Evolutionary conservation across 2,113 vertebrate species (phyloP).

Genomic region (Aythya baeri): DNA sequence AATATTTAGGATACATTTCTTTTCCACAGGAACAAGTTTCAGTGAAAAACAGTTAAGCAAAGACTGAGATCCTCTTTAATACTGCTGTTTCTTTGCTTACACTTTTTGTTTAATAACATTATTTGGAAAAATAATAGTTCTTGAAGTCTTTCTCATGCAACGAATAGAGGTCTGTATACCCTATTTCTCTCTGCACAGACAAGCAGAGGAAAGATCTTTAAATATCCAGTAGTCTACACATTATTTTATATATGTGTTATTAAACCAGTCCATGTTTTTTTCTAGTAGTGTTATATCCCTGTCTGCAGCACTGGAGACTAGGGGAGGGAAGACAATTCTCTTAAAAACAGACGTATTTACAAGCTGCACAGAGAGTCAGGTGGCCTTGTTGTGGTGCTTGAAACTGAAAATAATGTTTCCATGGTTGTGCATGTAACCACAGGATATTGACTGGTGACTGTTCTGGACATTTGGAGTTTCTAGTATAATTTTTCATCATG

Average conservation of each 20-base stretch:
- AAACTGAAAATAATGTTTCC: neutral
- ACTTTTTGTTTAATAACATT: neutral
- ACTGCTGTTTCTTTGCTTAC: neutral
- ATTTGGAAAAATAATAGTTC: neutral
- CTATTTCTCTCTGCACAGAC: neutral
- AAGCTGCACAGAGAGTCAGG: accelerated
- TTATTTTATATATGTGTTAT: neutral
- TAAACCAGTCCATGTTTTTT: neutral
- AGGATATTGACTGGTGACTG: neutral
- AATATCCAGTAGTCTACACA: neutral
- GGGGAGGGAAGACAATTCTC: neutral
- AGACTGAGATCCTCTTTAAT: neutral
- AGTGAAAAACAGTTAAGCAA: neutral
- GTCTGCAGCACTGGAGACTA: neutral
- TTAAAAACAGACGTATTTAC: neutral
- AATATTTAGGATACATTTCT: neutral
- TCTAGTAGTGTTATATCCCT: neutral
- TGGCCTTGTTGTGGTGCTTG: neutral
- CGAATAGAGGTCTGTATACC: neutral
- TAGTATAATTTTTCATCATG: neutral
- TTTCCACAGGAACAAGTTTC: neutral
- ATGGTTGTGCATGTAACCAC: neutral
- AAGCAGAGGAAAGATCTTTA: neutral
- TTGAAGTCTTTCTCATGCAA: neutral
- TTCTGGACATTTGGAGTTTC: neutral